These are phyloP conservation scores for Mylabris phalerata DNA, from an alignment of 1,140 invertebrate genomes.

Conservation along the genomic window DNA sequence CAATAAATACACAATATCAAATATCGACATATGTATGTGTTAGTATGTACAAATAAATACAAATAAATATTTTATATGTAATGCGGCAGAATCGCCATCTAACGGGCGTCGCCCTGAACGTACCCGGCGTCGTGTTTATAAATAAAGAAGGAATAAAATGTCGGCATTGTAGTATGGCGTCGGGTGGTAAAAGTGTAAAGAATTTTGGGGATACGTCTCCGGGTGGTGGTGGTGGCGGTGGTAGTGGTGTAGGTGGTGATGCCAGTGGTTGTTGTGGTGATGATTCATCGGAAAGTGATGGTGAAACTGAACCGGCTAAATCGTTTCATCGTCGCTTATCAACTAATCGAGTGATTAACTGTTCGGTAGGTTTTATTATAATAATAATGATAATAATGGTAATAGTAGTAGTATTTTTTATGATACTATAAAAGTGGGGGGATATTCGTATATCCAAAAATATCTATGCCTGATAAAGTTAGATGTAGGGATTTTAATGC, in stretches of 20 bases:
- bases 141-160: slow-evolving; percentile 26
- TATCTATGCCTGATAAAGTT: slow-evolving; percentile 17
- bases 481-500: slow-evolving; percentile 17
- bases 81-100: slow-evolving; percentile 2
- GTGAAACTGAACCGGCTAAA: slow-evolving; percentile 57
- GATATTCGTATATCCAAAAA: background rate
- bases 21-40: too few species aligned
- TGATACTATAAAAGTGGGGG: too few species aligned
- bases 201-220: slow-evolving; percentile 33
- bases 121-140: slow-evolving; percentile 17
- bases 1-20: too few species aligned
- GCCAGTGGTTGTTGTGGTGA: slow-evolving; percentile 28
- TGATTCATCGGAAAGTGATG: slow-evolving; percentile 59
- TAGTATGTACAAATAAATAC: too few species aligned
- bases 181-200: slow-evolving; percentile 32
- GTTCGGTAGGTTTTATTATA: slow-evolving; percentile 47
- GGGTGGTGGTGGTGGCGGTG: slow-evolving; percentile 16
- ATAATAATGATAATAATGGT: background rate
- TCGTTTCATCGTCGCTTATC: slow-evolving; percentile 60
- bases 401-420: too few species aligned
- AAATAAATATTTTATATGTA: too few species aligned
- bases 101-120: background rate
- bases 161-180: slow-evolving; percentile 27
- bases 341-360: slow-evolving; percentile 57
- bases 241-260: too few species aligned